Evolutionary conservation across 2,113 vertebrate species (phyloP).

Genomic region (Elephas maximus): DNA sequence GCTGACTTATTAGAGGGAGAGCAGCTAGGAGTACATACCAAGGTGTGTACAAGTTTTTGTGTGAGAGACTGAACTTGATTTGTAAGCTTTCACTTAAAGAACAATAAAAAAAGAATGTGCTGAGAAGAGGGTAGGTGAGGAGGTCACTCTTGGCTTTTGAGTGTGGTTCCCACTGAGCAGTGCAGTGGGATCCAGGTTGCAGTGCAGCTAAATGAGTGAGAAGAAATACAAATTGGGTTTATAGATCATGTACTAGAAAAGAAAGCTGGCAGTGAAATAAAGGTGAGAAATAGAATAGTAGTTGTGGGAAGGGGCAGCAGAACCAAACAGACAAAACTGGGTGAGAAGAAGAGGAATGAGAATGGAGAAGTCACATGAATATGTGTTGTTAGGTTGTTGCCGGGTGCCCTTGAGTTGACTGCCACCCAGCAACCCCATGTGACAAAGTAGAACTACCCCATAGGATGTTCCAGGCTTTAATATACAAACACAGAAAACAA

Average conservation of each 20-base stretch:
- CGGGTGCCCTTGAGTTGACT: too few species aligned
- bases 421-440: too few species aligned
- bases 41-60: too few species aligned
- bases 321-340: background rate
- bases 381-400: too few species aligned
- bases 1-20: too few species aligned
- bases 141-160: background rate
- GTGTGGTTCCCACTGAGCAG: background rate
- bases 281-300: background rate
- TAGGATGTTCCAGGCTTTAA: background rate
- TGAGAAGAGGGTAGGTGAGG: background rate
- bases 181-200: background rate
- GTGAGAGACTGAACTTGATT: too few species aligned
- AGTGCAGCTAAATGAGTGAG: background rate
- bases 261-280: background rate
- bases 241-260: conserved; percentile 2
- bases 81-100: too few species aligned
- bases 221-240: background rate
- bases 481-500: background rate
- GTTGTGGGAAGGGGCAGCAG: background rate
- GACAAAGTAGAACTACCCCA: too few species aligned
- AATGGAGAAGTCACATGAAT: background rate
- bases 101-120: background rate
- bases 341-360: background rate
- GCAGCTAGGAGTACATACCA: too few species aligned